phyloP scores from a whole-genome alignment of 2,888 invertebrate genomes.

The Pseudococcus longispinus region DNA sequence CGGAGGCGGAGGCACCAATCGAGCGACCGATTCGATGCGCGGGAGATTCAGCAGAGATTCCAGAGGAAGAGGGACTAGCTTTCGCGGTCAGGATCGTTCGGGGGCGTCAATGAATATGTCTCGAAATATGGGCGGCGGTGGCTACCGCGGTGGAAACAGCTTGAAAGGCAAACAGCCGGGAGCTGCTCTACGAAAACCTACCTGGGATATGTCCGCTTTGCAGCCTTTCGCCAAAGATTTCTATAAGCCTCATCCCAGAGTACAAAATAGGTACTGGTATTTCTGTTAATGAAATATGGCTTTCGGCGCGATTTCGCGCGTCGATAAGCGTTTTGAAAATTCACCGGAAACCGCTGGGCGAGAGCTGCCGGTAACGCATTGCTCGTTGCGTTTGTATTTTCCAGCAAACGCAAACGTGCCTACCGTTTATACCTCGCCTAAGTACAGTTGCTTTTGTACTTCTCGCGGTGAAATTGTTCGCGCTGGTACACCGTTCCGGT shows the following conservation, averaged over 20 bases:
- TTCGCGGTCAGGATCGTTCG: slow-evolving; percentile 58
- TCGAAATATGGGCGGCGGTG: slow-evolving; percentile 60
- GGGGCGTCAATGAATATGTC: neutral
- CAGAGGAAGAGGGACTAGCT: neutral
- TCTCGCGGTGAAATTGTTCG: too few species aligned
- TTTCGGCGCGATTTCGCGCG: too few species aligned
- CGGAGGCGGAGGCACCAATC: slow-evolving; percentile 62
- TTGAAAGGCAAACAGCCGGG: slow-evolving; percentile 60
- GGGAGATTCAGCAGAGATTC: neutral
- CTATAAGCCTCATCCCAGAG: slow-evolving; percentile 82
- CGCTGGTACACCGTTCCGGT: too few species aligned
- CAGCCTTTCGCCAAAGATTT: slow-evolving; percentile 93
- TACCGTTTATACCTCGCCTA: too few species aligned
- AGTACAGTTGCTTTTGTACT: too few species aligned
- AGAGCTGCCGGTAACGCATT: too few species aligned
- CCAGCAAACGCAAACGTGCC: too few species aligned
- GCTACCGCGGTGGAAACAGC: slow-evolving; percentile 58
- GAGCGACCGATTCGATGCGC: neutral
- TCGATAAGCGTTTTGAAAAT: too few species aligned
- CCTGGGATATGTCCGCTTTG: slow-evolving; percentile 83
- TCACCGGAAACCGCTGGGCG: too few species aligned
- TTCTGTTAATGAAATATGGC: neutral
- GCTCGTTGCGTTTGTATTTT: too few species aligned
- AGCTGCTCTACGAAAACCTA: slow-evolving; percentile 75
- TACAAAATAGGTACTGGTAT: slow-evolving; percentile 67